A percentile compares a stretch with the other conserved stretches of the same genome.
These are phyloP conservation scores for Psilanteris sp. DNA, from an alignment of 1,140 invertebrate species.

Conservation along the genomic window DNA sequence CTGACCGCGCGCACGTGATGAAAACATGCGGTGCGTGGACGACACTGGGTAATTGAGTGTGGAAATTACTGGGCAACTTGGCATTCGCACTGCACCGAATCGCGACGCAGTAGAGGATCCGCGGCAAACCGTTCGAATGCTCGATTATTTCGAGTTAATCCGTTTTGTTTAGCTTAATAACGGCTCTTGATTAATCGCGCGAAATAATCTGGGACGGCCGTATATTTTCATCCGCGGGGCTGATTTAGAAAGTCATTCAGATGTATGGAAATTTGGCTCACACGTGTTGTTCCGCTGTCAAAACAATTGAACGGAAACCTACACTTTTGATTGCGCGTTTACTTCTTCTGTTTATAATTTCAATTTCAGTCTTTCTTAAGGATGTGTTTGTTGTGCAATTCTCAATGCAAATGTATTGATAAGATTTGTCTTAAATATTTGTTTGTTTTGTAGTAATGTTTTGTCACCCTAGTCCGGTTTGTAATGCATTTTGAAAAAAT, in stretches of 20 bases:
- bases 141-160: constrained; percentile 24
- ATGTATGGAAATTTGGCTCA: not conserved
- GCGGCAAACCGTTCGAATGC: constrained; percentile 22
- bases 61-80: constrained; percentile 55
- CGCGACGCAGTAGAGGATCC: constrained; percentile 34
- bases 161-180: constrained; percentile 30
- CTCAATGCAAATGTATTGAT: no score
- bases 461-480: no score
- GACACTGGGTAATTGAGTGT: constrained; percentile 54
- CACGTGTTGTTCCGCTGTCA: not conserved
- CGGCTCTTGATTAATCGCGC: constrained; percentile 8
- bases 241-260: constrained; percentile 11
- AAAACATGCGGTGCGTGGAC: constrained; percentile 39
- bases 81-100: constrained; percentile 16
- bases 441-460: no score
- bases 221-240: constrained; percentile 7
- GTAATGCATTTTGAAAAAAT: no score
- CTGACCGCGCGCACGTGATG: constrained; percentile 16
- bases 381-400: no score
- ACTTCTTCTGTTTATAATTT: no score
- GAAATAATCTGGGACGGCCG: constrained; percentile 8
- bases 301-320: not conserved
- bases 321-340: no score
- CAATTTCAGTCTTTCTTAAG: no score
- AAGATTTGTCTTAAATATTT: no score